Evolutionary conservation across 2,113 vertebrate genomes (phyloP).

Genomic region (Podocnemis expansa): DNA sequence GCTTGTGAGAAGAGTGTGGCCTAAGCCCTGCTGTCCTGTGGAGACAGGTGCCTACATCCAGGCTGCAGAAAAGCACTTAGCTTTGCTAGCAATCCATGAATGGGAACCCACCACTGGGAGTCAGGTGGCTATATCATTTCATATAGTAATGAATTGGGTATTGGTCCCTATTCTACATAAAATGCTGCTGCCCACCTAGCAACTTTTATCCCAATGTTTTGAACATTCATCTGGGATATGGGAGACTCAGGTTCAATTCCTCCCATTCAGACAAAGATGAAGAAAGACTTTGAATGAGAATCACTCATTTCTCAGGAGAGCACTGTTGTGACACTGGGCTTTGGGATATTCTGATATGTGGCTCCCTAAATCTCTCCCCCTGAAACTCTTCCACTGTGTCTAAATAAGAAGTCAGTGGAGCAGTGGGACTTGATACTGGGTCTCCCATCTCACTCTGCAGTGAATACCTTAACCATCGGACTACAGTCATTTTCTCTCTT

Average conservation of each 20-base stretch:
- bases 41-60: background rate
- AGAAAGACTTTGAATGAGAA: background rate
- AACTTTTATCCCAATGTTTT: background rate
- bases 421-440: background rate
- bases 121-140: background rate
- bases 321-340: background rate
- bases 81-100: background rate
- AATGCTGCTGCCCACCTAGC: background rate
- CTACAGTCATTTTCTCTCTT: background rate
- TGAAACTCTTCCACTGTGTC: background rate
- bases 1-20: background rate
- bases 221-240: background rate
- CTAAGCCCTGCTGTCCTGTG: background rate
- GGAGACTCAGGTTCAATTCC: background rate
- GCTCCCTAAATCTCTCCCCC: background rate
- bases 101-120: background rate
- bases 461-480: background rate
- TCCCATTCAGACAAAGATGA: background rate
- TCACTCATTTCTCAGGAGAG: background rate
- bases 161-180: background rate
- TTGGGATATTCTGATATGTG: background rate
- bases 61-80: background rate
- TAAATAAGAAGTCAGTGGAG: background rate
- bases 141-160: background rate
- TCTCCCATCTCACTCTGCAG: background rate